Conservation (phyloP, 2,888 invertebrate genomes). For the Folsomia candida region DNA sequence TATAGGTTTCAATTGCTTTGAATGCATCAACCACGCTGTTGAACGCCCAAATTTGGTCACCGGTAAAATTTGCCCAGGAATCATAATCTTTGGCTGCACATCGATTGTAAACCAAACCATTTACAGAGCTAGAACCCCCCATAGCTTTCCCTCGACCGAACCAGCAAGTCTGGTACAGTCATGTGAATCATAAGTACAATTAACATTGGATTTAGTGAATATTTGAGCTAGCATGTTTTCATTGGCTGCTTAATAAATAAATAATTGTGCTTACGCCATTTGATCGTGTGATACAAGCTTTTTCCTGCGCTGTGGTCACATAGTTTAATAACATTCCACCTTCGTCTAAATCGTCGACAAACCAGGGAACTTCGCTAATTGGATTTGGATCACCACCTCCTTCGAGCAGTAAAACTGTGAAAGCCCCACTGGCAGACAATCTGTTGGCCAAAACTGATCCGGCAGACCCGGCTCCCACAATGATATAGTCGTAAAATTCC, state of each 20-base stretch:
- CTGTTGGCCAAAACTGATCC: conserved; percentile 9
- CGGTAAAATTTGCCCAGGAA: conserved; percentile 36
- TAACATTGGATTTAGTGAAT: background rate
- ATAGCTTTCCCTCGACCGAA: conserved; percentile 31
- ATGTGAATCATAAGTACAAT: background rate
- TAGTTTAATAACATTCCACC: conserved; percentile 6
- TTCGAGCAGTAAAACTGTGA: conserved; percentile 15
- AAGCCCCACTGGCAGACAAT: background rate
- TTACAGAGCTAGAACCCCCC: conserved; percentile 34
- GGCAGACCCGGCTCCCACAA: conserved; percentile 16
- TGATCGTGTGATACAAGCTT: conserved; percentile 2
- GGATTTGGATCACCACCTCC: conserved; percentile 42
- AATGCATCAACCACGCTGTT: conserved; percentile 21
- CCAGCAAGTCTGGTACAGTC: conserved; percentile 14
- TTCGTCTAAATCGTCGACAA: background rate
- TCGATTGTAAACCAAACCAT: conserved; percentile 33
- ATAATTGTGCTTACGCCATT: conserved; percentile 18
- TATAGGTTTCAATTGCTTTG: conserved; percentile 32
- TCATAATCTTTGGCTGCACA: conserved; percentile 35
- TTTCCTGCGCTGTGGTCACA: conserved; percentile 6
- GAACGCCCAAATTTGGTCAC: conserved; percentile 28
- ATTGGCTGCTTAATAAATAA: background rate
- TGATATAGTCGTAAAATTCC: conserved; percentile 23
- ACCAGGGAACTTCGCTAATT: conserved; percentile 27
- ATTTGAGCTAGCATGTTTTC: no score